Conservation (phyloP, 2,888 invertebrate species). For the Hirtodrosophila histrioides region DNA sequence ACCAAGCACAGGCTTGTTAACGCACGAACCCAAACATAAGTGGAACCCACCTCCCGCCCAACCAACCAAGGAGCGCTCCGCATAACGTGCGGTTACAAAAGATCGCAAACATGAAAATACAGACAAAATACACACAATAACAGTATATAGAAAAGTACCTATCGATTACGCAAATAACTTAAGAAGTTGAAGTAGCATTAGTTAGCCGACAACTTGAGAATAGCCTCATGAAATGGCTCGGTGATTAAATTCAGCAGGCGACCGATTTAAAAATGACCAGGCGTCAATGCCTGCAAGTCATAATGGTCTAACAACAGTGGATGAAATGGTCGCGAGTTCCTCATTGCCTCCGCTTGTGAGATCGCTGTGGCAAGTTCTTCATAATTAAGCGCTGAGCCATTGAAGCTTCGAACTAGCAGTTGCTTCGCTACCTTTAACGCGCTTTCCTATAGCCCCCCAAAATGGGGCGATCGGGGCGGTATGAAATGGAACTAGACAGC, state of each 20-base stretch:
- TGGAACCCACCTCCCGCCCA: no score
- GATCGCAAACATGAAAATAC: no score
- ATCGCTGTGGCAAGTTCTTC: background rate
- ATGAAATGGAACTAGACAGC: slow-evolving; percentile 1
- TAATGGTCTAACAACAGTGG: background rate
- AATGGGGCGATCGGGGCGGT: background rate
- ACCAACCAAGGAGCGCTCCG: no score
- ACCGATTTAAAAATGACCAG: background rate
- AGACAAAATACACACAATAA: no score
- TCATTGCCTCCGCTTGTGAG: slow-evolving; percentile 1
- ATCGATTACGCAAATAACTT: no score
- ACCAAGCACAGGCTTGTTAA: no score
- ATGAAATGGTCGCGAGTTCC: background rate
- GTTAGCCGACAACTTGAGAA: background rate
- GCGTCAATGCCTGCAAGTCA: background rate
- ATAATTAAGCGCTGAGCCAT: background rate
- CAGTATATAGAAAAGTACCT: no score
- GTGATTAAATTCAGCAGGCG: background rate
- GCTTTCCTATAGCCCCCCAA: background rate
- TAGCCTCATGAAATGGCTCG: background rate
- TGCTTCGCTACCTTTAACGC: no score
- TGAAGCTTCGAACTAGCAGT: no score
- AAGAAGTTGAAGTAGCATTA: no score
- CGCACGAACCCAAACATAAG: no score
- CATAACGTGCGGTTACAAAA: no score